These are phyloP conservation scores for Synodontis membranacea DNA, from an alignment of 2,113 vertebrate genomes.

Conservation along the genomic window DNA sequence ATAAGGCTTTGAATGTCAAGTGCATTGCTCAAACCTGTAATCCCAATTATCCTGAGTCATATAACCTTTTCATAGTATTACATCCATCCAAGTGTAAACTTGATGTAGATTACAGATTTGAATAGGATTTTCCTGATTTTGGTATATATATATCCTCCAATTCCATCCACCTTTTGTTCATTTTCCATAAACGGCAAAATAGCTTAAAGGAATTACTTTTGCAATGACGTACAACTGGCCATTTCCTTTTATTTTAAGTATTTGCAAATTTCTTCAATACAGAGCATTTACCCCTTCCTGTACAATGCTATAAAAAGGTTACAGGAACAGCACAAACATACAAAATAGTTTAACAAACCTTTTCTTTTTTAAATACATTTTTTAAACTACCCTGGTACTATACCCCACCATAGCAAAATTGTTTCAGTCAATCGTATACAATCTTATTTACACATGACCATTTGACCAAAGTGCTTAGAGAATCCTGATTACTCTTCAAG, in stretches of 20 bases:
- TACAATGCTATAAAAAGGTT: constrained; percentile 78
- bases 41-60: constrained; percentile 10
- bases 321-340: constrained; percentile 80
- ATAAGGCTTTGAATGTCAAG: constrained; percentile 4
- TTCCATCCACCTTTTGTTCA: not conserved
- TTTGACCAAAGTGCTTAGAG: constrained; percentile 91
- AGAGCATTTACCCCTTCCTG: constrained; percentile 62
- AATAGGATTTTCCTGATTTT: not conserved
- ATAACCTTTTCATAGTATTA: not conserved
- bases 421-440: constrained; percentile 79
- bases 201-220: not conserved
- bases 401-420: constrained; percentile 85
- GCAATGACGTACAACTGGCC: not conserved
- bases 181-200: not conserved
- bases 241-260: constrained; percentile 68
- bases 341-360: constrained; percentile 78
- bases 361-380: constrained; percentile 65
- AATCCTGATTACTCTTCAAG: constrained; percentile 79
- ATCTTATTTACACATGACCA: constrained; percentile 90
- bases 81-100: not conserved
- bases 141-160: not conserved
- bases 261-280: constrained; percentile 66
- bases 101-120: not conserved
- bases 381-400: constrained; percentile 77
- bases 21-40: constrained; percentile 17